Conservation (phyloP, 2,797 vertebrate genomes). For the Dermochelys coriacea region DNA sequence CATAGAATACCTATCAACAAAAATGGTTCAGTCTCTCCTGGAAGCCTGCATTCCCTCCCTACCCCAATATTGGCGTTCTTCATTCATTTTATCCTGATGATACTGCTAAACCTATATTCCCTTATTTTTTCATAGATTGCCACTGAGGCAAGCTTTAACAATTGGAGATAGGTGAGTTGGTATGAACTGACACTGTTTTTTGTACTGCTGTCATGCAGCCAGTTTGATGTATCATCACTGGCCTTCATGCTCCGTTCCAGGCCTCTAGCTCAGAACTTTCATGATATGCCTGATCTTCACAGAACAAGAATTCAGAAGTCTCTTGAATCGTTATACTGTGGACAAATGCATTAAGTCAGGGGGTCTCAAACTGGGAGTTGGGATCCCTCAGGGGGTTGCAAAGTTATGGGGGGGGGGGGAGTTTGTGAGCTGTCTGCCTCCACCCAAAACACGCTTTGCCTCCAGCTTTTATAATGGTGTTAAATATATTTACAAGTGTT, state of each 20-base stretch:
- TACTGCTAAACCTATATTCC: neutral
- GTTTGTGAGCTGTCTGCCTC: too few species aligned
- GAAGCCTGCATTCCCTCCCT: neutral
- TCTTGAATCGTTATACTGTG: rapidly evolving
- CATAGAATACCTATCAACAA: neutral
- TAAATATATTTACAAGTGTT: too few species aligned
- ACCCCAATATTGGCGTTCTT: neutral
- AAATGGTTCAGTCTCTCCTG: neutral
- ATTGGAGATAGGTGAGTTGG: neutral
- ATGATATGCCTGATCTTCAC: neutral
- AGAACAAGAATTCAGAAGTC: neutral
- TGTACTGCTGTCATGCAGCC: neutral
- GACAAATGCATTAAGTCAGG: neutral
- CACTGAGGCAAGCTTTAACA: neutral
- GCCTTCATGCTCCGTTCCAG: neutral
- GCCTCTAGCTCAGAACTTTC: neutral
- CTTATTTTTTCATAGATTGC: neutral
- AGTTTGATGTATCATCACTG: neutral
- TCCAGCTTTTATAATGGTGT: too few species aligned
- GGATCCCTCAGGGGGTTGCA: too few species aligned
- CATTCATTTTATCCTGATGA: neutral
- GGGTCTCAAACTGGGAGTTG: too few species aligned
- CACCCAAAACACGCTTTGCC: too few species aligned
- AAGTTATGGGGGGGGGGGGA: too few species aligned
- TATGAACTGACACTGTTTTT: neutral